Evolutionary conservation across 2,888 invertebrate genomes (phyloP).

Genomic region (Chydorus sphaericus): DNA sequence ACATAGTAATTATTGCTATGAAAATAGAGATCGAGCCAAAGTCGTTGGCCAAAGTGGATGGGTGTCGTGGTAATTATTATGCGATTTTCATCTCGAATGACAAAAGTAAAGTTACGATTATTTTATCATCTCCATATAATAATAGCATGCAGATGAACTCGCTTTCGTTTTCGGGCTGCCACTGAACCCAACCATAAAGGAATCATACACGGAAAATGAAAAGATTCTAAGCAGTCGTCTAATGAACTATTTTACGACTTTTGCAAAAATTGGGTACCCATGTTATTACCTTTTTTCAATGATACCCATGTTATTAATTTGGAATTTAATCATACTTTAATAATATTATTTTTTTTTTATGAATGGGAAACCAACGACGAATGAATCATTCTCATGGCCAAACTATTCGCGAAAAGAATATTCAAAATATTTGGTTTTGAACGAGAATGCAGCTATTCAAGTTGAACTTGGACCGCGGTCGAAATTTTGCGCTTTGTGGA

Average conservation of each 20-base stretch:
- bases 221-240: conserved; percentile 40
- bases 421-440: conserved; percentile 80
- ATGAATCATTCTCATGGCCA: too few species aligned
- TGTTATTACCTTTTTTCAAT: too few species aligned
- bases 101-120: too few species aligned
- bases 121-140: too few species aligned
- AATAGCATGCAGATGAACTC: conserved; percentile 96
- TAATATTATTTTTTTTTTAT: too few species aligned
- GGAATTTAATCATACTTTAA: neutral
- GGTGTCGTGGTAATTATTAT: too few species aligned
- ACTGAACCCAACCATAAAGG: conserved; percentile 62
- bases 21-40: conserved; percentile 65
- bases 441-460: conserved; percentile 60
- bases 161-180: conserved; percentile 96
- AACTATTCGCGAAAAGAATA: conserved; percentile 64
- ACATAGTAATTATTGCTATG: neutral
- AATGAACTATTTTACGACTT: conserved; percentile 82
- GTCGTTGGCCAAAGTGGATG: conserved; percentile 98
- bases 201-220: neutral
- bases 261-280: conserved; percentile 81
- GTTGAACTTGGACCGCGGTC: conserved; percentile 59
- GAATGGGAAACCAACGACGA: too few species aligned
- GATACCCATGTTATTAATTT: conserved; percentile 33
- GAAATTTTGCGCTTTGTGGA: conserved; percentile 50
- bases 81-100: too few species aligned